These are phyloP conservation scores for Petroica traversi DNA, from an alignment of 2,113 vertebrate species.

Conservation along the genomic window DNA sequence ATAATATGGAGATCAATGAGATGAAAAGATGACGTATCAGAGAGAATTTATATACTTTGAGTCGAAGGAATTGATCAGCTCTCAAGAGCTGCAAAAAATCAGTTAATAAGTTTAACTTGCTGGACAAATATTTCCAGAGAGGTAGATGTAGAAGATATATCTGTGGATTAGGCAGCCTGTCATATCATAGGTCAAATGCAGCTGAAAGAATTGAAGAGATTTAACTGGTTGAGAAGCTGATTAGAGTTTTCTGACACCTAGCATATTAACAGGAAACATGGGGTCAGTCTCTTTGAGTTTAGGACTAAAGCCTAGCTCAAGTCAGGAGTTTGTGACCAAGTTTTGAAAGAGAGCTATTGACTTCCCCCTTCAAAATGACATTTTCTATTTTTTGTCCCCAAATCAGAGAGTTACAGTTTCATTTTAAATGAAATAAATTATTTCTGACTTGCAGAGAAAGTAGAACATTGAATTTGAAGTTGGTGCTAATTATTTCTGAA, in stretches of 20 bases:
- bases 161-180: constrained; percentile 1
- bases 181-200: constrained; percentile 16
- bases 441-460: neutral
- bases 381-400: neutral
- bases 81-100: neutral
- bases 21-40: neutral
- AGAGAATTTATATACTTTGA: neutral
- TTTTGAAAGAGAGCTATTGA: neutral
- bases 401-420: neutral
- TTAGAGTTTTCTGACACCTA: neutral
- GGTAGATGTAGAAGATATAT: neutral
- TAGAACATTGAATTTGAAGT: neutral
- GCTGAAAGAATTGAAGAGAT: neutral
- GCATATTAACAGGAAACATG: neutral
- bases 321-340: neutral
- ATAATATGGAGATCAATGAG: neutral
- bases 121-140: constrained; percentile 38
- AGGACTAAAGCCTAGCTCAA: neutral
- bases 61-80: neutral
- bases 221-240: neutral
- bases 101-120: constrained; percentile 33
- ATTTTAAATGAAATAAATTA: neutral
- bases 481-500: neutral
- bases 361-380: neutral
- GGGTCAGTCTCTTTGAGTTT: neutral